Evolutionary conservation across 2,113 vertebrate genomes (phyloP), one percentile per base, ranked within the genome.

Genomic region (Glareola pratincola): DNA sequence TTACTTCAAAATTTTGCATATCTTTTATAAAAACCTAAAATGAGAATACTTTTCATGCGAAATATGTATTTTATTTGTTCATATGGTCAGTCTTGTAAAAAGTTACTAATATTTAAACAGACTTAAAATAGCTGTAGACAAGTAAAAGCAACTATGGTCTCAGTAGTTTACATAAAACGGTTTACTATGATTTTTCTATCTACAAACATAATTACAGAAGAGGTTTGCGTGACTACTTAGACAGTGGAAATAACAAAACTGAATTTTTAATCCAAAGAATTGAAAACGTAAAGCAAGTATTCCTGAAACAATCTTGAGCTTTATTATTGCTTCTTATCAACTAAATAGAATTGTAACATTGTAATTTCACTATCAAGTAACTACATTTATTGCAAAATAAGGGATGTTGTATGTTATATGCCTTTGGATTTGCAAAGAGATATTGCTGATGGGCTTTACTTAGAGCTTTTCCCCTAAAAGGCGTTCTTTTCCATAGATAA

Each of bases 401-500:
- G 14, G 64, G 15, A 39, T 27, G 0, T 11, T 50, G 3, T 54
- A 34, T 2, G 6, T 56, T 66, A 15, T 12, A 32, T 27, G 7
- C 8, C 14, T 75, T 88, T 48, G 59, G 34, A 15, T 86, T 73
- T 67, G 9, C 24, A 86, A 51, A 73, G 20, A 67, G 6, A 3
- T 63, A 1, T 32, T 85, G 17, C 15, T 77, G 6, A 62, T 71
- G 10, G 15, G 10, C 4, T 88, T 92, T 79, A 39, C 6, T 84
- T 53, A 47, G 0, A 90, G 8, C 1, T 85, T 71, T 74, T 59
- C 14, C 29, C 62, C n/a, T 77, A 54, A 80, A 85, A 10, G 2
- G 0, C 0, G 4, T 10, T n/a, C 41, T 72, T 63, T 67, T 62
- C 23, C 2, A 32, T 34, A 21, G 4, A 21, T 50, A 48, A 72